phyloP scores from a whole-genome alignment of 2,113 vertebrate genomes.

The Hipposideros armiger region DNA sequence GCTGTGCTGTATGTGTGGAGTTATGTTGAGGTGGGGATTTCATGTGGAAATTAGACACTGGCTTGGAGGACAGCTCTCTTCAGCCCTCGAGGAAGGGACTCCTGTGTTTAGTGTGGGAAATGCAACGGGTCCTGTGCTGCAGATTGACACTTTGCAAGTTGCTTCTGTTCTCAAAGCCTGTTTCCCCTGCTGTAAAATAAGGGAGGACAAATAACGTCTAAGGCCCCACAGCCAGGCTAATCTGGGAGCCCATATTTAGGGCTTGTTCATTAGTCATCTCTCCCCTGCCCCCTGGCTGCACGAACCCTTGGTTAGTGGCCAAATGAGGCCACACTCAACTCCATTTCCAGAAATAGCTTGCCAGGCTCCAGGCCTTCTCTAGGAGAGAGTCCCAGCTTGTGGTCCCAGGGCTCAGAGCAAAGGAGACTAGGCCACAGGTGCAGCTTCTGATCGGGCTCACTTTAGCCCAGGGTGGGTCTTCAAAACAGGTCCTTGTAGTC shows the following conservation, averaged over 20 bases:
- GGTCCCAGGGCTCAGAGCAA: neutral
- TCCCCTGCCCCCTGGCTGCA: conserved; percentile 27
- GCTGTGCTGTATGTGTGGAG: neutral
- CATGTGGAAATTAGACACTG: conserved; percentile 50
- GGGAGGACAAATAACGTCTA: neutral
- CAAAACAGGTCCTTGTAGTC: neutral
- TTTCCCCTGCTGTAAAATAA: neutral
- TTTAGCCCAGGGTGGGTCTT: conserved; percentile 48
- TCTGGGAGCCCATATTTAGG: neutral
- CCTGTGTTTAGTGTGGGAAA: neutral
- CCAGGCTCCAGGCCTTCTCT: neutral
- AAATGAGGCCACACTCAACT: neutral
- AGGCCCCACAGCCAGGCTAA: neutral
- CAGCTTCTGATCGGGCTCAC: neutral
- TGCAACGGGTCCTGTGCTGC: rapidly evolving
- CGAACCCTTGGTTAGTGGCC: neutral
- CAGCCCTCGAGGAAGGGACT: neutral
- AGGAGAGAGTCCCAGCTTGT: neutral
- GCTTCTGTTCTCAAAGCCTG: neutral
- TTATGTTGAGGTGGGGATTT: conserved; percentile 31
- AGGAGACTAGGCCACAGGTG: conserved; percentile 31
- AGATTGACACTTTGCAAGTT: neutral
- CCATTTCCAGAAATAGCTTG: conserved; percentile 4
- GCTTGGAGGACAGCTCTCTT: neutral
- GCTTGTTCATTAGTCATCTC: conserved; percentile 46